Evolutionary conservation across 2,888 invertebrate genomes (phyloP).

Genomic region (Nezara viridula): DNA sequence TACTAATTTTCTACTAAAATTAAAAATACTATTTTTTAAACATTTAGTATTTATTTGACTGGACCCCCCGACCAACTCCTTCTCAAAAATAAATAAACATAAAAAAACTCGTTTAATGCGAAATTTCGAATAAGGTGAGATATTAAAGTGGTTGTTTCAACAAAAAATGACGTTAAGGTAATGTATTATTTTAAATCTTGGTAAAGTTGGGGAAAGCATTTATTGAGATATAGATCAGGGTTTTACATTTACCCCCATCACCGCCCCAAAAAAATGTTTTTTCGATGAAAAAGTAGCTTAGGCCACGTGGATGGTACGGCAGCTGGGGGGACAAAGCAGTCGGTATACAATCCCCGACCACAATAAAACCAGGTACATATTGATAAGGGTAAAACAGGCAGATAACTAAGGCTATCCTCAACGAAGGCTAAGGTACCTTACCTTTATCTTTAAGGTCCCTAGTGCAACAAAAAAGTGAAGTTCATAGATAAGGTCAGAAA

Average conservation of each 20-base stretch:
- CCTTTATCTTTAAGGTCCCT: background rate
- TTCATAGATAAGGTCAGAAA: background rate
- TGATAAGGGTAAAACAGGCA: background rate
- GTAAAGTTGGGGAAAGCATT: background rate
- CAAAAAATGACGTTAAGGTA: no score
- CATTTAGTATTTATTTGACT: no score
- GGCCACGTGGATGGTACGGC: background rate
- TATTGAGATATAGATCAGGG: background rate
- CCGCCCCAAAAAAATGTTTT: background rate
- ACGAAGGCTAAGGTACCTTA: background rate
- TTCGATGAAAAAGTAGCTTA: background rate
- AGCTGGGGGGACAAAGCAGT: background rate
- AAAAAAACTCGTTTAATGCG: no score
- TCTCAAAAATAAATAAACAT: no score
- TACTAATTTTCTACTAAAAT: no score
- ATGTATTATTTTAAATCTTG: no score
- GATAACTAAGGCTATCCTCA: conserved; percentile 14
- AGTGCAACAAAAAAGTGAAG: background rate
- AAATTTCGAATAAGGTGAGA: no score
- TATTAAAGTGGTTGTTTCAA: no score
- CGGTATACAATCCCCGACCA: conserved; percentile 4
- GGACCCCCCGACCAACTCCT: no score
- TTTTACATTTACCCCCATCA: background rate
- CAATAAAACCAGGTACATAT: conserved; percentile 41
- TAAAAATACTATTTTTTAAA: no score